Evolutionary conservation across 2,113 vertebrate genomes (phyloP).

Genomic region (Rhinichthys klamathensis): DNA sequence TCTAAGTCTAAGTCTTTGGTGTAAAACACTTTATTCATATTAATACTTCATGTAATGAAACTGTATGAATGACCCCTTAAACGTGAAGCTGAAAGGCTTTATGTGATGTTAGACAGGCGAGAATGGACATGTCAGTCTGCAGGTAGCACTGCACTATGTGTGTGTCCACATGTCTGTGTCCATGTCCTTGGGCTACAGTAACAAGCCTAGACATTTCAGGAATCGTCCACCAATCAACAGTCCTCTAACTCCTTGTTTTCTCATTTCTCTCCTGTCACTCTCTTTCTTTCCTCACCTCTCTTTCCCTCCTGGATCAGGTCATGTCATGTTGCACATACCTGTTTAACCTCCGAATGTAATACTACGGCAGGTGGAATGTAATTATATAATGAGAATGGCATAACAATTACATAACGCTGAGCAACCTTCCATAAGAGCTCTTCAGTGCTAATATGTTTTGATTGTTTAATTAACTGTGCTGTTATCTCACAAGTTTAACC

Average conservation of each 20-base stretch:
- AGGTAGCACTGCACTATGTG: background rate
- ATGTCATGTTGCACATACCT: constrained; percentile 27
- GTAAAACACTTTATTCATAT: background rate
- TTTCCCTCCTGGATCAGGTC: constrained; percentile 32
- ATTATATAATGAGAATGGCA: background rate
- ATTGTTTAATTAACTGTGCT: constrained; percentile 8
- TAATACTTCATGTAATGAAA: background rate
- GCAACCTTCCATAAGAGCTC: background rate
- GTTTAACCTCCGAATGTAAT: background rate
- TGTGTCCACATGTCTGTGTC: constrained; percentile 37
- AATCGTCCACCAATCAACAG: background rate
- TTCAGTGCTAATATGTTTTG: constrained; percentile 28
- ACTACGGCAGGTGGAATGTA: too few relatives aligned
- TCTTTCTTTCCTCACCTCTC: constrained; percentile 2
- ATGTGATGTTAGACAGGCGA: constrained; percentile 1
- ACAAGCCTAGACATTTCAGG: constrained; percentile 44
- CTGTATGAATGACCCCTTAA: background rate
- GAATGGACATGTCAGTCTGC: constrained; percentile 35
- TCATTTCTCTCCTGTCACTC: background rate
- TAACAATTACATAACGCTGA: background rate
- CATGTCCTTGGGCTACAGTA: constrained; percentile 1
- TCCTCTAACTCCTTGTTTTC: background rate
- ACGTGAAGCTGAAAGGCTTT: background rate
- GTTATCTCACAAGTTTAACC: background rate
- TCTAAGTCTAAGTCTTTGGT: too few relatives aligned